These are phyloP conservation scores for Pollenia amentaria DNA, from an alignment of 2,888 invertebrate genomes.

Conservation along the genomic window DNA sequence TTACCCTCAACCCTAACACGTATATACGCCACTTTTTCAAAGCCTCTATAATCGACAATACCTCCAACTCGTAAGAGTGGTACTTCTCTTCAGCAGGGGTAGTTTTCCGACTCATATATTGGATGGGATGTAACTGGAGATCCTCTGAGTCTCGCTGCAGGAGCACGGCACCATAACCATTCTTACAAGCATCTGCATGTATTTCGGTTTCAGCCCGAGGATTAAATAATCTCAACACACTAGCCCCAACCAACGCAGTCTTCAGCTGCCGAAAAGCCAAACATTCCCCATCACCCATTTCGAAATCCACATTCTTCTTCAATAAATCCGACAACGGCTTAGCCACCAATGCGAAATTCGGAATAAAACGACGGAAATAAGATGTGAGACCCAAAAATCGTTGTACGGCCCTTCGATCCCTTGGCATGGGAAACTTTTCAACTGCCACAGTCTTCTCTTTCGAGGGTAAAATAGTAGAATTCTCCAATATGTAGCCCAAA, in stretches of 20 bases:
- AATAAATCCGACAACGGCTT: background rate
- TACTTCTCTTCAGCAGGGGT: constrained; percentile 54
- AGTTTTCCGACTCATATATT: constrained; percentile 69
- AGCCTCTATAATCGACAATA: constrained; percentile 75
- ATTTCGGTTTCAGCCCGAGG: constrained; percentile 44
- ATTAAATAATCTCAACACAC: too few species aligned
- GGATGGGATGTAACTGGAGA: constrained; percentile 58
- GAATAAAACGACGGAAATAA: constrained; percentile 6
- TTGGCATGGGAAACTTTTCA: background rate
- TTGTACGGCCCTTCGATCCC: background rate
- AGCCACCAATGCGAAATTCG: background rate
- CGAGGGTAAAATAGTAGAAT: background rate
- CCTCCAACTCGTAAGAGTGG: constrained; percentile 76
- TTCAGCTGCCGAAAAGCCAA: too few species aligned
- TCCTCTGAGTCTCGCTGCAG: constrained; percentile 65
- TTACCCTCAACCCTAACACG: constrained; percentile 74
- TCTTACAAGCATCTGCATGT: constrained; percentile 68
- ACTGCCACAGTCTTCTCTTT: background rate
- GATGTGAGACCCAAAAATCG: constrained; percentile 1
- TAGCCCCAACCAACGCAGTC: too few species aligned
- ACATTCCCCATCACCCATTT: too few species aligned
- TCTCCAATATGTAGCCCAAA: background rate
- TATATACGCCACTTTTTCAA: constrained; percentile 69
- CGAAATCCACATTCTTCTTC: too few species aligned
- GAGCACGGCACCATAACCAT: constrained; percentile 69